A percentile compares a stretch with the other conserved stretches of the same genome.
Evolutionary conservation across 64 coral and sea anemone genomes (phyloP).

Genomic region (Stichodactyla mertensii): DNA sequence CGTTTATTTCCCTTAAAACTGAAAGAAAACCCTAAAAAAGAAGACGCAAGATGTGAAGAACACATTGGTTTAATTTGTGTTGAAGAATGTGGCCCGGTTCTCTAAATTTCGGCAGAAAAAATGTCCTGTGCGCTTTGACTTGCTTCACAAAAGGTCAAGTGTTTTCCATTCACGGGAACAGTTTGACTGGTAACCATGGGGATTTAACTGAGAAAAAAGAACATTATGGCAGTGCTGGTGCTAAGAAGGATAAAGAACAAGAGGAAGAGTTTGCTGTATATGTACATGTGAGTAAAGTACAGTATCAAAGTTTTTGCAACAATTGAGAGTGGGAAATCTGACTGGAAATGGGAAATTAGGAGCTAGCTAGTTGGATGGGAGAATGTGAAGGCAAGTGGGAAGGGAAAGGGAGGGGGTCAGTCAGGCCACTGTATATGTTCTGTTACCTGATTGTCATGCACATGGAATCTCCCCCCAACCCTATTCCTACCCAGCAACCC

Average conservation of each 20-base stretch:
- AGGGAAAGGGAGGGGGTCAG: too few species aligned
- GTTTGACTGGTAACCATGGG: neutral
- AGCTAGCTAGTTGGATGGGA: too few species aligned
- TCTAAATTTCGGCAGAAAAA: neutral
- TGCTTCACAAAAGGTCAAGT: neutral
- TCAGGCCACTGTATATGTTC: too few species aligned
- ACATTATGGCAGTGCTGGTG: neutral
- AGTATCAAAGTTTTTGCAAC: neutral
- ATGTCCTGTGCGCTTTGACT: neutral
- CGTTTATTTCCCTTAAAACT: neutral
- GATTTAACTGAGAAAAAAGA: neutral
- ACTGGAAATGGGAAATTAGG: too few species aligned
- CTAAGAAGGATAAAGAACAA: neutral
- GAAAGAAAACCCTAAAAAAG: neutral
- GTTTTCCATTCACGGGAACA: neutral
- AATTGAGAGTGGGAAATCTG: too few species aligned
- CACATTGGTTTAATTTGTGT: neutral
- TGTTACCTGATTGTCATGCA: too few species aligned
- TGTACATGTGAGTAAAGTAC: slow-evolving; percentile 55
- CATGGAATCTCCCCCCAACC: too few species aligned
- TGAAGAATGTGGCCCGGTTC: neutral
- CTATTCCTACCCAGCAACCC: too few species aligned
- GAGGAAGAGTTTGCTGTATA: slow-evolving; percentile 43
- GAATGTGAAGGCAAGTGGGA: too few species aligned
- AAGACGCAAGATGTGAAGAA: neutral